phyloP scores from a whole-genome alignment of 2,113 vertebrate genomes.

The Dermatemys mawii region DNA sequence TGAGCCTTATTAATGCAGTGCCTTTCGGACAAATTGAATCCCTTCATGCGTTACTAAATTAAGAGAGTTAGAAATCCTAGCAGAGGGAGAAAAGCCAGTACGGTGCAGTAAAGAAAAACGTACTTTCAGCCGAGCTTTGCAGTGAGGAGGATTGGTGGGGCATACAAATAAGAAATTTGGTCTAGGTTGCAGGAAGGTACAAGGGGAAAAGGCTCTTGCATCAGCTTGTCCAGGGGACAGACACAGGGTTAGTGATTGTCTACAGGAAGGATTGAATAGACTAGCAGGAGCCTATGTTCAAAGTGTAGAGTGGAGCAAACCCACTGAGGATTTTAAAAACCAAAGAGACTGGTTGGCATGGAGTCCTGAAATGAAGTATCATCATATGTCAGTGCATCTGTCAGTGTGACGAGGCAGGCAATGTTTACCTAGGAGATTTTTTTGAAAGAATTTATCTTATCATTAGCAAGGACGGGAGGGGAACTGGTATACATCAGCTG shows the following conservation, averaged over 20 bases:
- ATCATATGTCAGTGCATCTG: background rate
- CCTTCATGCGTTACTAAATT: background rate
- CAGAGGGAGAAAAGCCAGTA: background rate
- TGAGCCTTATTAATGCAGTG: background rate
- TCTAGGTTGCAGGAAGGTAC: background rate
- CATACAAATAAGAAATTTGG: background rate
- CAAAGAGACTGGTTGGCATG: background rate
- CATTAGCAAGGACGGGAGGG: background rate
- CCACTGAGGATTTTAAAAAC: background rate
- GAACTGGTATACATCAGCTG: background rate
- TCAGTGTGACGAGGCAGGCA: background rate
- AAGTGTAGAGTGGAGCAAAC: background rate
- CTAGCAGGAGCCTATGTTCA: background rate
- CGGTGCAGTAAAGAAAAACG: background rate
- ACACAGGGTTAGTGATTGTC: background rate
- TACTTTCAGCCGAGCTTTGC: background rate
- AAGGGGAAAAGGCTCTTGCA: background rate
- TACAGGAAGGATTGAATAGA: background rate
- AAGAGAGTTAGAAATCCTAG: background rate
- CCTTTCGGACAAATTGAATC: background rate
- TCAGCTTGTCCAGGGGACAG: background rate
- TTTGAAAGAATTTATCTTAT: background rate
- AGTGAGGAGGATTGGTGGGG: background rate
- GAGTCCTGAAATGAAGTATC: background rate
- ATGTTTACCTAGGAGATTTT: background rate